phyloP scores from a whole-genome alignment of 2,888 invertebrate species.

The Tetrapedia diversipes region DNA sequence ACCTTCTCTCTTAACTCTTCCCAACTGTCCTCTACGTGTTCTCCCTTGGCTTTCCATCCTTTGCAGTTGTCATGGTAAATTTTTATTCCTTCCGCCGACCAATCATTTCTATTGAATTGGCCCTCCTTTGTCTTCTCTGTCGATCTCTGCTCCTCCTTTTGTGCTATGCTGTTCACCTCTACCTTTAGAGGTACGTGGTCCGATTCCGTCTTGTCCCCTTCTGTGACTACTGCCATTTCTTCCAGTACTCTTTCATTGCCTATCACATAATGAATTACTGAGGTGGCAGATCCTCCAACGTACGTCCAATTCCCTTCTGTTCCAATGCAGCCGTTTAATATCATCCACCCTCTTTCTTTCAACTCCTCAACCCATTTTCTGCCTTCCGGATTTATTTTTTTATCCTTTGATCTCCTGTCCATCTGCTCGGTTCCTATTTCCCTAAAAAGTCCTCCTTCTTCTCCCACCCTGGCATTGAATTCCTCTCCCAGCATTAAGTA shows the following conservation, averaged over 20 bases:
- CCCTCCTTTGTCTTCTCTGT: too few relatives aligned
- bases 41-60: too few relatives aligned
- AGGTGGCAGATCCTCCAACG: neutral
- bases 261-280: neutral
- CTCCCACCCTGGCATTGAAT: neutral
- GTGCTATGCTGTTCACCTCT: too few relatives aligned
- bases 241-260: neutral
- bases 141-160: too few relatives aligned
- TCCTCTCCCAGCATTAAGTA: neutral
- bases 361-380: neutral
- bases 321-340: neutral
- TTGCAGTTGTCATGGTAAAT: too few relatives aligned
- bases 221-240: neutral
- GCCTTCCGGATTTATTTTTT: too few relatives aligned
- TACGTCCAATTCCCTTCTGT: neutral
- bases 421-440: neutral
- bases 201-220: neutral
- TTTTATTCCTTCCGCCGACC: too few relatives aligned
- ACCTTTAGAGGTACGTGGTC: neutral
- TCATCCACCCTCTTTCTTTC: constrained; percentile 2
- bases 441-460: neutral
- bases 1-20: too few relatives aligned
- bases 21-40: too few relatives aligned
- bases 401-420: neutral
- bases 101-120: too few relatives aligned